Base-by-base conservation (phyloP, 2,797 vertebrate species). In the Orestias chungarensis region DNA sequence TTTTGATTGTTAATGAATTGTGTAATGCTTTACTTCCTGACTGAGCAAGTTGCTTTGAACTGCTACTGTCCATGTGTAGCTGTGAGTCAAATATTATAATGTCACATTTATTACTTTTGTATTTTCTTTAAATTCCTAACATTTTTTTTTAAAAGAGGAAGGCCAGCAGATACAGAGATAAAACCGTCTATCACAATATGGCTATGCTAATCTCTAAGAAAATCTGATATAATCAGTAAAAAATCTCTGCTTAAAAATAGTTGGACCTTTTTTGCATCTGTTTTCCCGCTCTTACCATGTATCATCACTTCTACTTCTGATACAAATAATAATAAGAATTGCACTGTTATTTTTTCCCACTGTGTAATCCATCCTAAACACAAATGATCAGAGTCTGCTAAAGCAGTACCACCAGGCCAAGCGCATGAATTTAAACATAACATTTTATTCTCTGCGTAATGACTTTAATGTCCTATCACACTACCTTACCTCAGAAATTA, bases 111-210 rank as follows among this genome's bases (percentile, higher is more conserved):
- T 74, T 61, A 31, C 74, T 70, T 66, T 75, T 79, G 74, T 65
- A 59, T 74, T 52, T 71, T 49, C 71, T 87, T 82, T 70, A 76
- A 59, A 27, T 64, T 85, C 71, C 81, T 75, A 49, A 68, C 65
- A 66, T 47, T 23, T 64, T 76, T 86, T 82, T 68, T n/a, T n/a
- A n/a, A 52, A 57, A 77, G 74, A 66, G 82, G 74, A 88, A 73
- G 79, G 75, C 70, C 74, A n/a, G 18, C 57, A 67, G 40, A 54
- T 66, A 46, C 47, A 2, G 50, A 80, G 57, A 46, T 49, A 6
- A 23, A 59, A 35, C n/a, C n/a, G n/a, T n/a, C n/a, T n/a, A n/a
- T n/a, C n/a, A n/a, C n/a, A n/a, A n/a, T n/a, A n/a, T 52, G 27
- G 14, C 11, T 27, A 25, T 27, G 25, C 25, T 52, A 44, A 44